These are phyloP conservation scores for Passer domesticus DNA, from an alignment of 2,113 vertebrate genomes.

Conservation along the genomic window DNA sequence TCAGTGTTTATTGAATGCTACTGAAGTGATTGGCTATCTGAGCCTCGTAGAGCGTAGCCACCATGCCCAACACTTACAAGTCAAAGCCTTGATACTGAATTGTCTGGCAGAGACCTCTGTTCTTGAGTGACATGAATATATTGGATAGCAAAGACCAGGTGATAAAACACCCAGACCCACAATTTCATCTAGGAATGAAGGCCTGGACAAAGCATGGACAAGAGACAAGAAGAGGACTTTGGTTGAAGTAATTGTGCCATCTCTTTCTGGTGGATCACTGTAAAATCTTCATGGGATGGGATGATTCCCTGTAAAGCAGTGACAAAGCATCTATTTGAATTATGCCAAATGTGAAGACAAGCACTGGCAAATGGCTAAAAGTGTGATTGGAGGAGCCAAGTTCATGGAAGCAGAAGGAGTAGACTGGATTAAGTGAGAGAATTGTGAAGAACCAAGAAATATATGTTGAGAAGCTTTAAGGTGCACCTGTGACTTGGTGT, in stretches of 20 bases:
- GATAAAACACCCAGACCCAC: neutral
- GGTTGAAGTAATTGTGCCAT: neutral
- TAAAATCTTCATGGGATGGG: neutral
- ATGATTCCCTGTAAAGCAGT: neutral
- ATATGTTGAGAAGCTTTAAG: neutral
- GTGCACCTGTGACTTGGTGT: neutral
- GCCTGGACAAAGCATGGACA: neutral
- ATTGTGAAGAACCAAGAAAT: neutral
- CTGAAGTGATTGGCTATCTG: neutral
- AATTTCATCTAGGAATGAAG: neutral
- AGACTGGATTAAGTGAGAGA: neutral
- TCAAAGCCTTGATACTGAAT: neutral
- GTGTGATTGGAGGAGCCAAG: neutral
- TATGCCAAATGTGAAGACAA: neutral
- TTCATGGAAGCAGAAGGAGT: neutral
- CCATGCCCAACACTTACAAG: neutral
- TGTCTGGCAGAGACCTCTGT: neutral
- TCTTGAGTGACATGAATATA: neutral
- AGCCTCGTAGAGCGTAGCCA: accelerated
- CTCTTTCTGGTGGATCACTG: neutral
- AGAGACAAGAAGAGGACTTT: neutral
- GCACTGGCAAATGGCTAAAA: neutral
- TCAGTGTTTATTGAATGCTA: neutral
- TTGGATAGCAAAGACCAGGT: neutral
- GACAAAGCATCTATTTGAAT: neutral